These are phyloP conservation scores for Agrotis clavis DNA, from an alignment of 2,888 invertebrate species.

Conservation along the genomic window DNA sequence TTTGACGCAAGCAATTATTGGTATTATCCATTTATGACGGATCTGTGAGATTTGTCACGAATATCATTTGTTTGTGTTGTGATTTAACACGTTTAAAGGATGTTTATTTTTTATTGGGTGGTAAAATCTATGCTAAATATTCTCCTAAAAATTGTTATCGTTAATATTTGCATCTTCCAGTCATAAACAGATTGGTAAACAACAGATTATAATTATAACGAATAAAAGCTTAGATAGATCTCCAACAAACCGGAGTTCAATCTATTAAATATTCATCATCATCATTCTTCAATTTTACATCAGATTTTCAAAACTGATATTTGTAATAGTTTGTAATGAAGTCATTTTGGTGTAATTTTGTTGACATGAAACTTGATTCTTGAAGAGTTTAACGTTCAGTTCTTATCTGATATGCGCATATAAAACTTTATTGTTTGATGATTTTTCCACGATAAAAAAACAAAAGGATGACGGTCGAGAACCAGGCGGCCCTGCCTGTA, in stretches of 20 bases:
- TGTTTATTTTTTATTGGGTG: neutral
- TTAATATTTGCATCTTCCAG: neutral
- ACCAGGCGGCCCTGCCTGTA: too few species aligned
- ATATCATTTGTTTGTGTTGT: conserved; percentile 17
- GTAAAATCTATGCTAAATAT: too few species aligned
- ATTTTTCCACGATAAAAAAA: too few species aligned
- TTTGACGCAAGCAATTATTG: neutral
- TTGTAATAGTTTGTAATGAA: too few species aligned
- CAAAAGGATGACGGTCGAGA: too few species aligned
- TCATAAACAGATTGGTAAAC: too few species aligned
- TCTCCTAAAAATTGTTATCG: too few species aligned
- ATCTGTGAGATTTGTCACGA: conserved; percentile 14
- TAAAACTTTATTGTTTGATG: too few species aligned
- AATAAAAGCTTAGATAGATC: too few species aligned
- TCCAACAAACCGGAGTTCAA: neutral
- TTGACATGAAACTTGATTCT: neutral
- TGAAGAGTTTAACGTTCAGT: too few species aligned
- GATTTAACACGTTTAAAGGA: neutral
- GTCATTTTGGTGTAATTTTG: neutral
- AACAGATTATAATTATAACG: too few species aligned
- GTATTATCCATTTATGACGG: neutral
- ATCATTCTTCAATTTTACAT: neutral
- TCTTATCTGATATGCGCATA: too few species aligned
- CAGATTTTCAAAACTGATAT: neutral
- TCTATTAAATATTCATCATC: neutral